Conservation (phyloP, 2,113 vertebrate species). For the Lepisosteus oculatus region DNA sequence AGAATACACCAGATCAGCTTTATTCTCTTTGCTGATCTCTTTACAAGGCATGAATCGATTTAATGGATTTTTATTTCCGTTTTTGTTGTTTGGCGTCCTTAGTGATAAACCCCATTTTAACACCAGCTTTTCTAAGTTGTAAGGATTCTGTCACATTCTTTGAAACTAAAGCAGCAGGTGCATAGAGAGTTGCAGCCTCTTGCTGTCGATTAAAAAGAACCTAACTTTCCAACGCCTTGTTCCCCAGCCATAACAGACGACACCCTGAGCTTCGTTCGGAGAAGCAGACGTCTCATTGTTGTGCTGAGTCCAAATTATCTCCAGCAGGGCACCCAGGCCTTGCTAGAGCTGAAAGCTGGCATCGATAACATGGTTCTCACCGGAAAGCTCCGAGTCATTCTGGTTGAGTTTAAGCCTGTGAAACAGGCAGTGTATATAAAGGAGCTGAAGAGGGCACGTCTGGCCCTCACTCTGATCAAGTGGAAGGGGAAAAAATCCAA, state of each 20-base stretch:
- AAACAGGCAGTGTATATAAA: slow-evolving; percentile 72
- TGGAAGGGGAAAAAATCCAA: slow-evolving; percentile 89
- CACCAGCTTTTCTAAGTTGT: too few species aligned
- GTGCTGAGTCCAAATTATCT: slow-evolving; percentile 87
- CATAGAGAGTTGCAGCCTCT: too few species aligned
- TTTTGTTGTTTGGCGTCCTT: too few species aligned
- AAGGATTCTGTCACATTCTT: too few species aligned
- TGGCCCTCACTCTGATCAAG: slow-evolving; percentile 80
- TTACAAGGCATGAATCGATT: too few species aligned
- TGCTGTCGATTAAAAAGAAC: too few species aligned
- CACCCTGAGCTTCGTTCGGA: slow-evolving; percentile 90
- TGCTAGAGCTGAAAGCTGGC: slow-evolving; percentile 94
- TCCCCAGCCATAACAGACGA: slow-evolving; percentile 93
- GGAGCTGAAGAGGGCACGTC: slow-evolving; percentile 80
- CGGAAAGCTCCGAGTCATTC: slow-evolving; percentile 84
- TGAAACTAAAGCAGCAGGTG: too few species aligned
- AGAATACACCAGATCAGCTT: too few species aligned
- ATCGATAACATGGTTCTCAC: slow-evolving; percentile 82
- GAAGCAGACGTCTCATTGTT: slow-evolving; percentile 87
- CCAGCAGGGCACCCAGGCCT: slow-evolving; percentile 83
- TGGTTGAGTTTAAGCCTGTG: slow-evolving; percentile 85
- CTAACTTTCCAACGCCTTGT: slow-evolving; percentile 22
- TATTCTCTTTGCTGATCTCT: too few species aligned
- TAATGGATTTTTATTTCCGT: too few species aligned
- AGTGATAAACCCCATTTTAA: too few species aligned